Percentiles rank a stretch among this genome's conserved stretches.
Evolutionary conservation across 2,888 invertebrate genomes (phyloP).

Genomic region (Eurois occulta): DNA sequence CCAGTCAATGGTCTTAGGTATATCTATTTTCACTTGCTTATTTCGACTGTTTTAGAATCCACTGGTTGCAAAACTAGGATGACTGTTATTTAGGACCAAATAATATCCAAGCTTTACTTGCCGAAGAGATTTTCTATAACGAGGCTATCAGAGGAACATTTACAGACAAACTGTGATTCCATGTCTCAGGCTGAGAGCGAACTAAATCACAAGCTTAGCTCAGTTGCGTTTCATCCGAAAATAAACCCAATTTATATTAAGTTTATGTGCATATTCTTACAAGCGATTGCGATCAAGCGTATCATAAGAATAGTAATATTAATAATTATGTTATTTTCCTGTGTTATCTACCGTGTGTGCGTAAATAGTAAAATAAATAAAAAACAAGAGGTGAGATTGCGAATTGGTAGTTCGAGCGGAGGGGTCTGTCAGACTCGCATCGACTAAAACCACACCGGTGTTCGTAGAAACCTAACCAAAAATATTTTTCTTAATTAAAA

Average conservation of each 20-base stretch:
- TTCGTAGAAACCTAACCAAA: too few species aligned
- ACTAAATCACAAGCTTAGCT: neutral
- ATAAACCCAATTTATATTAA: too few species aligned
- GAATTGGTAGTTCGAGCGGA: too few species aligned
- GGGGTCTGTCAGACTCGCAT: too few species aligned
- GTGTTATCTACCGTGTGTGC: too few species aligned
- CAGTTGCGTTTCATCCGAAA: neutral
- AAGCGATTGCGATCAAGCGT: neutral
- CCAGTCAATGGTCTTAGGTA: neutral
- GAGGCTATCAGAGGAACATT: neutral
- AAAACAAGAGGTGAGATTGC: too few species aligned
- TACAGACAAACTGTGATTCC: neutral
- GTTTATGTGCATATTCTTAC: neutral
- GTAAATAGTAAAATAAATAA: too few species aligned
- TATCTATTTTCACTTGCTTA: slow-evolving; percentile 18
- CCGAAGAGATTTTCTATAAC: neutral
- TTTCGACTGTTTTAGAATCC: neutral
- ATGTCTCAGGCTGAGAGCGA: neutral
- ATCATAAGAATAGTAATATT: neutral
- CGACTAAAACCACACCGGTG: too few species aligned
- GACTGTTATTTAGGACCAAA: neutral
- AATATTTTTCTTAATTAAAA: too few species aligned
- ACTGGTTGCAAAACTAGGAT: neutral
- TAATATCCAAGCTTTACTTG: neutral
- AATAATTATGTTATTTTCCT: too few species aligned